These are phyloP conservation scores for Acrossocheilus fasciatus DNA, from an alignment of 2,797 vertebrate genomes.

Conservation along the genomic window DNA sequence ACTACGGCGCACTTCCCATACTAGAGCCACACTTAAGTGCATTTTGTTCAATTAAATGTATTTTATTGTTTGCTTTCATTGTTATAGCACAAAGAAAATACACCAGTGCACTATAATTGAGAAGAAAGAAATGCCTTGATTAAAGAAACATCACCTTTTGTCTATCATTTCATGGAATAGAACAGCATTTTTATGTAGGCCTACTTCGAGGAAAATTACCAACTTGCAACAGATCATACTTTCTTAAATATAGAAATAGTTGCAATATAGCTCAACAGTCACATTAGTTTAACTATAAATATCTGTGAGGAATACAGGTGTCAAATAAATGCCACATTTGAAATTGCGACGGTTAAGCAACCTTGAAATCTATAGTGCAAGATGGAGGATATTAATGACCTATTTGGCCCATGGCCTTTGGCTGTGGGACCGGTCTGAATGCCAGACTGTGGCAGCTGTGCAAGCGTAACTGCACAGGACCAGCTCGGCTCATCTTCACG, in stretches of 20 bases:
- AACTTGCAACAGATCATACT: background rate
- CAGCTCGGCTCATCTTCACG: conserved; percentile 76
- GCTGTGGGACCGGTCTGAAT: conserved; percentile 40
- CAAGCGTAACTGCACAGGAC: conserved; percentile 74
- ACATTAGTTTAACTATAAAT: background rate
- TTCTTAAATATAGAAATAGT: background rate
- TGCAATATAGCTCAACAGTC: background rate
- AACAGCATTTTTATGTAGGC: background rate
- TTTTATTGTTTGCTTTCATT: background rate
- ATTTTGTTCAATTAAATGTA: background rate
- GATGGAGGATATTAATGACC: conserved; percentile 14
- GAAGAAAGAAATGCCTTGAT: background rate
- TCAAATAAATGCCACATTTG: background rate
- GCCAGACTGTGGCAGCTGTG: conserved; percentile 75
- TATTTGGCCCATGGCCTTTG: conserved; percentile 36
- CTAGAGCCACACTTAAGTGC: background rate
- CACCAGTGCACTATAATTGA: background rate
- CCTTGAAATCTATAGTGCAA: conserved; percentile 15
- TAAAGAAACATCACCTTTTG: background rate
- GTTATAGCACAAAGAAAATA: background rate
- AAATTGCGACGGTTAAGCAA: background rate
- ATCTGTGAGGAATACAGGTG: background rate
- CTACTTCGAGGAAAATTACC: background rate
- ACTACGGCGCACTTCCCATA: background rate
- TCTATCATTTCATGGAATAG: background rate